Conservation (phyloP, 2,113 vertebrate genomes). For the Neotoma lepida region DNA sequence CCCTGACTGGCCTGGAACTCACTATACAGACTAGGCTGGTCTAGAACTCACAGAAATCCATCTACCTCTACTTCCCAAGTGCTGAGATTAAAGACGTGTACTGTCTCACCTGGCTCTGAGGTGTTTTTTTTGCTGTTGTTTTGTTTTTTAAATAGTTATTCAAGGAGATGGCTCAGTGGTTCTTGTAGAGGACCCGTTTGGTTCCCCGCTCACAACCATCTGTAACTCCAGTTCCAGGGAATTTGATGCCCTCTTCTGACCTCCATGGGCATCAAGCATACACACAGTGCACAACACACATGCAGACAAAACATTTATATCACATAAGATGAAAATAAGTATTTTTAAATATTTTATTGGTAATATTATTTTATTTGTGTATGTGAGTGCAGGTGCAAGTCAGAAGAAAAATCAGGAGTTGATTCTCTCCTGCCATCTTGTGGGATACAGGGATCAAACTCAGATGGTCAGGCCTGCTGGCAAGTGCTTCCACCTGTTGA, state of each 20-base stretch:
- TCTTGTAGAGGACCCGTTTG: background rate
- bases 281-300: background rate
- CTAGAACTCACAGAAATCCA: background rate
- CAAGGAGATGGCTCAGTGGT: background rate
- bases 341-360: background rate
- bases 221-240: background rate
- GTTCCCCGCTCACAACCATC: background rate
- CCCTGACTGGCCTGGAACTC: background rate
- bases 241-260: background rate
- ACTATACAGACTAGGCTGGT: background rate
- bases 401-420: background rate
- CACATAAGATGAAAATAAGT: background rate
- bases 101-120: background rate
- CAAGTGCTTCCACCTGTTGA: background rate
- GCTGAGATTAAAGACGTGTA: background rate
- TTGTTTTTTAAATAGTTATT: background rate
- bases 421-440: background rate
- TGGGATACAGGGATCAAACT: background rate
- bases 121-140: background rate
- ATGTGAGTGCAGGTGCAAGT: background rate
- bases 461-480: background rate
- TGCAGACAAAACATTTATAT: background rate
- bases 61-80: background rate
- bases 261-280: background rate
- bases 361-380: background rate